These are phyloP conservation scores for Gymnothorax javanicus DNA, from an alignment of 2,797 vertebrate species.

Conservation along the genomic window DNA sequence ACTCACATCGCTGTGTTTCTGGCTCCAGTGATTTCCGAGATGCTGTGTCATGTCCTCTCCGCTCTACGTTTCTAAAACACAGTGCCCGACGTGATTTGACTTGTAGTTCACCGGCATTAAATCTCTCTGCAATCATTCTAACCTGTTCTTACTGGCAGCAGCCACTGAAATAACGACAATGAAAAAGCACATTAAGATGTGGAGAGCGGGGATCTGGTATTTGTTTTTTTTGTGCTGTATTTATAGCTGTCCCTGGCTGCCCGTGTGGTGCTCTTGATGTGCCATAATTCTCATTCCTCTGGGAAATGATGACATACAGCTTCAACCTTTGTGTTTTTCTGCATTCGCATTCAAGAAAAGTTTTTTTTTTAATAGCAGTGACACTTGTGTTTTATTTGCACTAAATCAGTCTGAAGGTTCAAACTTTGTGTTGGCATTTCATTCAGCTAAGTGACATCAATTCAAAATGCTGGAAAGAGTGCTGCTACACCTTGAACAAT, in stretches of 20 bases:
- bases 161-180: neutral
- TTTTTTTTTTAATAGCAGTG: neutral
- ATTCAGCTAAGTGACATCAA: neutral
- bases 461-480: neutral
- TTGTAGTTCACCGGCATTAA: neutral
- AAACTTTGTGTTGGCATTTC: neutral
- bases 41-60: constrained; percentile 3
- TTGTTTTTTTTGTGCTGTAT: neutral
- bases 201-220: neutral
- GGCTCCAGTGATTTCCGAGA: neutral
- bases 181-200: neutral
- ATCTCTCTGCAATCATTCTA: neutral
- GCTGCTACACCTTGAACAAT: too few relatives aligned
- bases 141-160: neutral
- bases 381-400: neutral
- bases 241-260: neutral
- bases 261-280: neutral
- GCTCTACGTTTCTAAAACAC: neutral
- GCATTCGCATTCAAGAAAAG: neutral
- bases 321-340: neutral
- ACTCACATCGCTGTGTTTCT: neutral
- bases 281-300: neutral
- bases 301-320: neutral
- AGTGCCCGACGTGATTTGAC: neutral
- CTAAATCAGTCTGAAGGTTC: neutral